Evolutionary conservation across 1,140 invertebrate genomes (phyloP).

Genomic region (Belonocnema kinseyi): DNA sequence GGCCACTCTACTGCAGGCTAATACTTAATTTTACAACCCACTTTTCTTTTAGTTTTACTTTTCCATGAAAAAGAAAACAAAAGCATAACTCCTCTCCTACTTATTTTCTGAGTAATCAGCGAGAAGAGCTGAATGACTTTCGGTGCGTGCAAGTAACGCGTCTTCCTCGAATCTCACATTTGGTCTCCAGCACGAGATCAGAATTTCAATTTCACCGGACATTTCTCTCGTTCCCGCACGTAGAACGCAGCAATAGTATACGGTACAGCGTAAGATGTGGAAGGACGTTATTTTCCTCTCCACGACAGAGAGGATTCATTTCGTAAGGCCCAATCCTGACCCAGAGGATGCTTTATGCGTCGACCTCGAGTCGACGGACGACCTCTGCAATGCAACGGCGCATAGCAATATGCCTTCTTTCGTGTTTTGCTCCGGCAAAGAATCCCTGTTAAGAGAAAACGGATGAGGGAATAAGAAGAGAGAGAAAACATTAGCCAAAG

Average conservation of each 20-base stretch:
- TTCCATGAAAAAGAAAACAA: too few species aligned
- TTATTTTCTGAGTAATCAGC: not conserved
- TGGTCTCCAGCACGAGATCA: conserved; percentile 30
- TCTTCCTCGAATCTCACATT: conserved; percentile 36
- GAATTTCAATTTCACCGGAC: conserved; percentile 56
- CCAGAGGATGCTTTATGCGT: conserved; percentile 64
- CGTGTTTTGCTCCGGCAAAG: conserved; percentile 44
- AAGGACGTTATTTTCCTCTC: conserved; percentile 41
- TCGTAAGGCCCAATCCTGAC: conserved; percentile 50
- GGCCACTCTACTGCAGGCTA: too few species aligned
- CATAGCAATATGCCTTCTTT: conserved; percentile 61
- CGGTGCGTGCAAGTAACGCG: conserved; percentile 16
- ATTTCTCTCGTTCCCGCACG: conserved; percentile 63
- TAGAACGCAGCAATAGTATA: conserved; percentile 39
- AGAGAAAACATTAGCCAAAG: too few species aligned
- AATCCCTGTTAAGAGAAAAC: conserved; percentile 1
- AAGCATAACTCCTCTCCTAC: not conserved
- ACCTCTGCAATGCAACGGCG: conserved; percentile 53
- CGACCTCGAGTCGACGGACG: conserved; percentile 57
- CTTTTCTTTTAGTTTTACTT: too few species aligned
- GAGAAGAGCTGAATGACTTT: conserved; percentile 31
- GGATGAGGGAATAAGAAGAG: conserved; percentile 40
- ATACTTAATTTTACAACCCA: too few species aligned
- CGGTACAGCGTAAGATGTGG: conserved; percentile 46
- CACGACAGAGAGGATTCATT: conserved; percentile 47